Evolutionary conservation across 2,888 invertebrate genomes (phyloP).

Genomic region (Heliconius ismenius): DNA sequence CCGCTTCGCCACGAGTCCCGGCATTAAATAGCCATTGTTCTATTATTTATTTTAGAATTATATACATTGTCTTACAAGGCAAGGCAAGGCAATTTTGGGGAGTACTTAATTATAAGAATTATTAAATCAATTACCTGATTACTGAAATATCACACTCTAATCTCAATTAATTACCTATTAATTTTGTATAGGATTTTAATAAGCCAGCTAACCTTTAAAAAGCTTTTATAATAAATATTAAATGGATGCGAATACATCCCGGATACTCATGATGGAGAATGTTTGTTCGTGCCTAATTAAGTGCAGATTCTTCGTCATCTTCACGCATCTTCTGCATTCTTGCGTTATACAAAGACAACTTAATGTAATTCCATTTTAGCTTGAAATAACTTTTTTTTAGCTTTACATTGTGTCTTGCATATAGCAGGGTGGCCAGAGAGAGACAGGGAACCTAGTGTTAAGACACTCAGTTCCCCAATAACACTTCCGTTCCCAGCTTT

Average conservation of each 20-base stretch:
- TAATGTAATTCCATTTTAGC: background rate
- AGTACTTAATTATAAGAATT: no score
- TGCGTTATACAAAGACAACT: background rate
- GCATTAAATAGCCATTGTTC: no score
- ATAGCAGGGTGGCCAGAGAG: background rate
- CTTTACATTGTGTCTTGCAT: no score
- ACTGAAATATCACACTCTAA: background rate
- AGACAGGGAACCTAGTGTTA: background rate
- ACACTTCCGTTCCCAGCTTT: background rate
- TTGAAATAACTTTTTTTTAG: background rate
- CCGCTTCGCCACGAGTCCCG: no score
- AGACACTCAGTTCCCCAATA: background rate
- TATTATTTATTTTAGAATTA: no score
- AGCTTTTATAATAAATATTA: background rate
- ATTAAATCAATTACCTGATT: background rate
- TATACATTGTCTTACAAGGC: no score
- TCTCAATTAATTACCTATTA: background rate
- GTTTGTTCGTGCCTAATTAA: background rate
- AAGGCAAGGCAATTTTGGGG: no score
- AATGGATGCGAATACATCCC: background rate
- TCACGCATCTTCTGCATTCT: background rate
- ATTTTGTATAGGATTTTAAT: background rate
- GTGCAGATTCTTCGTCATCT: background rate
- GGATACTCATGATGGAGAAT: constrained; percentile 4
- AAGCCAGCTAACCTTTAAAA: background rate